Conservation (phyloP, 2,888 invertebrate species). For the Eupithecia pulchellata region DNA sequence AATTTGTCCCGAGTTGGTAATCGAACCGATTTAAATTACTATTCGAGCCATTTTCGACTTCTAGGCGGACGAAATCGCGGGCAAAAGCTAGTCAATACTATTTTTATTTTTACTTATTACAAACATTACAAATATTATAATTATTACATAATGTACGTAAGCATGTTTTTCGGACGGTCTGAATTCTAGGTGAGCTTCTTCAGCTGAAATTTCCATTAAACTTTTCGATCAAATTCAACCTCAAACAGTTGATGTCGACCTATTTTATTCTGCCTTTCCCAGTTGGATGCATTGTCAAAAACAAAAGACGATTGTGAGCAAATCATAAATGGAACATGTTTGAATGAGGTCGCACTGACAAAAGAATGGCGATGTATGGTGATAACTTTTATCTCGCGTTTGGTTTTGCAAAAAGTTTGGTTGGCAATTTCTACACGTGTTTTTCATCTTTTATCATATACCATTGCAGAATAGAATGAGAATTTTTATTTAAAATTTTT, state of each 20-base stretch:
- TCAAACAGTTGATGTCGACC: not conserved
- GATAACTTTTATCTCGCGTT: not conserved
- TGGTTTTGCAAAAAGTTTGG: not conserved
- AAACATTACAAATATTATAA: no score
- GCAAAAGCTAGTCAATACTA: no score
- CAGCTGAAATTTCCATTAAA: not conserved
- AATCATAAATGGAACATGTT: not conserved
- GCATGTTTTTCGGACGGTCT: not conserved
- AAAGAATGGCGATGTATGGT: slow-evolving; percentile 1
- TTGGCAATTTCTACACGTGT: not conserved
- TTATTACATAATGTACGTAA: no score
- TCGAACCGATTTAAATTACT: no score
- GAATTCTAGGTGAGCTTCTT: not conserved
- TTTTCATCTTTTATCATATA: not conserved
- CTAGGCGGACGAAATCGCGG: no score
- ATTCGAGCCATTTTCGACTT: no score
- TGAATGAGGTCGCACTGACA: slow-evolving; percentile 8
- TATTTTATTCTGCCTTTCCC: not conserved
- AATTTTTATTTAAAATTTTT: not conserved
- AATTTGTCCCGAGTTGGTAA: no score
- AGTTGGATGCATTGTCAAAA: not conserved
- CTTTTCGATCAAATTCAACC: not conserved
- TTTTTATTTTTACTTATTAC: no score
- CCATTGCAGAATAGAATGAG: not conserved
- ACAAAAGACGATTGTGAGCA: not conserved